These are phyloP conservation scores for Leucophenga varia DNA, from an alignment of 1,140 invertebrate genomes.

Conservation along the genomic window DNA sequence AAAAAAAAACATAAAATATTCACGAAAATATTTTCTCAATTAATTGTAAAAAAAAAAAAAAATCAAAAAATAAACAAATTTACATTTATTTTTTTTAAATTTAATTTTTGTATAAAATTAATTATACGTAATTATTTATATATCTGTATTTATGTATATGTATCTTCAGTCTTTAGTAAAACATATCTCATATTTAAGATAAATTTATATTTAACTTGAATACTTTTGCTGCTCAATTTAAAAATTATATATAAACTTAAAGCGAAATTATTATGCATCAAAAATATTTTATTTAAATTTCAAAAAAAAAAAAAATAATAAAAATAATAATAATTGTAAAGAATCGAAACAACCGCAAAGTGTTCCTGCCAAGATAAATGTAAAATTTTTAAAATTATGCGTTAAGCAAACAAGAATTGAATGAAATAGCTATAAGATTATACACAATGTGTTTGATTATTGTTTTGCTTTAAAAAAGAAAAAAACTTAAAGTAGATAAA, in stretches of 20 bases:
- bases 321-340: conserved; percentile 15
- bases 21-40: too few species aligned
- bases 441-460: too few species aligned
- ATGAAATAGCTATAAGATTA: too few species aligned
- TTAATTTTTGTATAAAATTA: too few species aligned
- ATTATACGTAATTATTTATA: conserved; percentile 24
- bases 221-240: conserved; percentile 32
- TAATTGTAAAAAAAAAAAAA: too few species aligned
- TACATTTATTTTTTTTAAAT: too few species aligned
- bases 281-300: background rate
- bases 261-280: background rate
- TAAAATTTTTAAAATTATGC: too few species aligned
- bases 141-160: conserved; percentile 15
- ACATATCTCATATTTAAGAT: conserved; percentile 50
- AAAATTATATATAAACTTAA: background rate
- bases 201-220: conserved; percentile 8
- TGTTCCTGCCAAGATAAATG: conserved; percentile 28
- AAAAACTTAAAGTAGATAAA: too few species aligned
- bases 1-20: conserved; percentile 17
- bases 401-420: too few species aligned
- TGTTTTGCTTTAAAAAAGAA: too few species aligned
- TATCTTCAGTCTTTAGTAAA: conserved; percentile 22
- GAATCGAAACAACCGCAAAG: conserved; percentile 24
- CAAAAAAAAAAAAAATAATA: conserved; percentile 8
- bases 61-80: conserved; percentile 30